A percentile compares a stretch with the other conserved stretches of the same genome.
Conservation (phyloP, 2,113 vertebrate genomes). For the Atlantisia rogersi region DNA sequence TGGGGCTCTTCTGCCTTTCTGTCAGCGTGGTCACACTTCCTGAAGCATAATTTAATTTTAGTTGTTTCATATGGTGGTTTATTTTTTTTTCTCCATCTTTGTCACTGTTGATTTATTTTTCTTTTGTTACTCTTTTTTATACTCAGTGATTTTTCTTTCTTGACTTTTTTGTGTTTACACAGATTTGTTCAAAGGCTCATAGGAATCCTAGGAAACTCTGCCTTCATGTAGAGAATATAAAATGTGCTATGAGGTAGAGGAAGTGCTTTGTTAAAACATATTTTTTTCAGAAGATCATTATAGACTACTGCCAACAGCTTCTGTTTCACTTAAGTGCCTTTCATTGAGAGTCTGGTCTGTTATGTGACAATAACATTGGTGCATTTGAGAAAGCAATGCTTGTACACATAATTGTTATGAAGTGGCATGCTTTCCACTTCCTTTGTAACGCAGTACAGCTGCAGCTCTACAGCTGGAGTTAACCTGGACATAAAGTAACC, state of each 20-base stretch:
- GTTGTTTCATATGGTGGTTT: not conserved
- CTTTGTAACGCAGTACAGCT: not conserved
- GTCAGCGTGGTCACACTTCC: not conserved
- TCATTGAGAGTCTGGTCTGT: not conserved
- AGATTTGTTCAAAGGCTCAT: not conserved
- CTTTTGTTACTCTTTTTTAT: not conserved
- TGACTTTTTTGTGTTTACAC: not conserved
- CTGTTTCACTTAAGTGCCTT: not conserved
- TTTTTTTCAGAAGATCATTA: not conserved
- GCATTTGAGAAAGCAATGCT: not conserved
- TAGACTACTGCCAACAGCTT: not conserved
- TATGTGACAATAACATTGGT: not conserved
- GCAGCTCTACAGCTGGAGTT: not conserved
- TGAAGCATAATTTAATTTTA: not conserved
- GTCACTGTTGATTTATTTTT: not conserved
- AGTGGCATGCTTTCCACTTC: not conserved
- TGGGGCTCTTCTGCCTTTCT: not conserved
- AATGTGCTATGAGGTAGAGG: not conserved
- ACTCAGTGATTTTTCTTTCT: not conserved
- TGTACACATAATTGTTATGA: not conserved
- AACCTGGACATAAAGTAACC: not conserved
- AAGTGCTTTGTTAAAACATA: not conserved
- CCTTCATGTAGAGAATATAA: not conserved
- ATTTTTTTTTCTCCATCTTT: not conserved
- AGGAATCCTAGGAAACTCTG: not conserved